phyloP scores from a whole-genome alignment of 2,797 vertebrate species.

The Yasuhikotakia modesta region DNA sequence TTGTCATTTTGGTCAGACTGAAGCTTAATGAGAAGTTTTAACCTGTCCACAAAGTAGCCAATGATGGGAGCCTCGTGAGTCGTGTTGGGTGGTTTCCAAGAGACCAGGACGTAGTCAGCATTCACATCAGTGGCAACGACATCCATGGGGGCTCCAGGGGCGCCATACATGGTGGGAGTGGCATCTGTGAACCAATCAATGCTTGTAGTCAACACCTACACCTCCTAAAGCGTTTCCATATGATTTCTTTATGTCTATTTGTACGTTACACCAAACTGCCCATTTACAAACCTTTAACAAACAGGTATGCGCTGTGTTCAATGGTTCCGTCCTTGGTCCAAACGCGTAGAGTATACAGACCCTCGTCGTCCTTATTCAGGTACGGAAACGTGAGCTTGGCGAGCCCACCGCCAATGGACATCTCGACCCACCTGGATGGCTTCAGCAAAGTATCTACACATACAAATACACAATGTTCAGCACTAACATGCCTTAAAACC shows the following conservation, averaged over 20 bases:
- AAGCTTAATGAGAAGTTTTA: slow-evolving; percentile 38
- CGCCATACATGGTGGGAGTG: slow-evolving; percentile 76
- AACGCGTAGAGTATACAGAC: slow-evolving; percentile 91
- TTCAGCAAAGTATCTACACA: slow-evolving; percentile 76
- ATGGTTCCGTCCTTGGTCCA: slow-evolving; percentile 86
- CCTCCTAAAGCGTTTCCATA: too few relatives aligned
- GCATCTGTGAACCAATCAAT: slow-evolving; percentile 77
- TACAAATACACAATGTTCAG: not conserved
- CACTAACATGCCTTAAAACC: not conserved
- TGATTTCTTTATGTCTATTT: not conserved
- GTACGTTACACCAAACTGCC: not conserved
- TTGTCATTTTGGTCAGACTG: not conserved
- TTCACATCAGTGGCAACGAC: slow-evolving; percentile 87
- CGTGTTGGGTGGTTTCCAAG: slow-evolving; percentile 96
- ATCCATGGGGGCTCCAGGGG: slow-evolving; percentile 93
- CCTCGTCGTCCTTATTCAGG: slow-evolving; percentile 96
- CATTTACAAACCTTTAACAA: slow-evolving; percentile 84
- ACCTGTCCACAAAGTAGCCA: slow-evolving; percentile 97
- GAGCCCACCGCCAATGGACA: slow-evolving; percentile 83
- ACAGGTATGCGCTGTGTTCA: slow-evolving; percentile 92
- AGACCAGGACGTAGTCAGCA: slow-evolving; percentile 90
- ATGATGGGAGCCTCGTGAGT: slow-evolving; percentile 83
- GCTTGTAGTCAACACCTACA: too few relatives aligned
- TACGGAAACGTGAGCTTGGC: slow-evolving; percentile 86
- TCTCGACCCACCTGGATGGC: slow-evolving; percentile 82